These are phyloP conservation scores for Thamnophis sirtalis DNA, from an alignment of 2,113 vertebrate species.

Conservation along the genomic window DNA sequence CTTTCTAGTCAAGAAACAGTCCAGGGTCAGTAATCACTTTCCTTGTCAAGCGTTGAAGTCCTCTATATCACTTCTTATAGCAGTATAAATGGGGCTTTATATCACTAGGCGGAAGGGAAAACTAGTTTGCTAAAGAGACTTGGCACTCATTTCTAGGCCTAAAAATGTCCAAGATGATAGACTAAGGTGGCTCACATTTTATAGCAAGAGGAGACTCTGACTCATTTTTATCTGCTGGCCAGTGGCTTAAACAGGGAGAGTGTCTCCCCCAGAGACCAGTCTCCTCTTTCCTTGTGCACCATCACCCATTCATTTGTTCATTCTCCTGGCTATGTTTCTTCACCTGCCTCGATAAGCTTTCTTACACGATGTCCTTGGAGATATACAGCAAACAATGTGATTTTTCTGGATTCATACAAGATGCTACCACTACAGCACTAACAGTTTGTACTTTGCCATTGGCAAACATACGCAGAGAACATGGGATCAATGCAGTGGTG, in stretches of 20 bases:
- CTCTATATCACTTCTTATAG: constrained; percentile 9
- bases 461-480: background rate
- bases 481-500: background rate
- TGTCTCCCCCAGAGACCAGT: background rate
- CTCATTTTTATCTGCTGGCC: constrained; percentile 8
- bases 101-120: constrained; percentile 3
- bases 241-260: constrained; percentile 22
- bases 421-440: background rate
- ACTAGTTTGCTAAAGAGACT: background rate
- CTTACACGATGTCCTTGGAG: background rate
- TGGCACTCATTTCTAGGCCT: background rate
- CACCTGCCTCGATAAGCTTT: background rate
- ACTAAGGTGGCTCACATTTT: constrained; percentile 10
- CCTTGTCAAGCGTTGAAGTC: constrained; percentile 19
- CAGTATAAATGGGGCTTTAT: constrained; percentile 15
- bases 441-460: background rate
- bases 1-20: constrained; percentile 1
- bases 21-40: constrained; percentile 18
- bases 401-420: background rate
- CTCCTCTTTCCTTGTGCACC: background rate
- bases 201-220: constrained; percentile 7
- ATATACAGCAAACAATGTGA: background rate
- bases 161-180: background rate
- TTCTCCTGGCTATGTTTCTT: background rate
- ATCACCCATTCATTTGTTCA: constrained; percentile 4